Evolutionary conservation across 2,113 vertebrate genomes (phyloP), one percentile per base, ranked within the genome.

Genomic region (Theristicus caerulescens): DNA sequence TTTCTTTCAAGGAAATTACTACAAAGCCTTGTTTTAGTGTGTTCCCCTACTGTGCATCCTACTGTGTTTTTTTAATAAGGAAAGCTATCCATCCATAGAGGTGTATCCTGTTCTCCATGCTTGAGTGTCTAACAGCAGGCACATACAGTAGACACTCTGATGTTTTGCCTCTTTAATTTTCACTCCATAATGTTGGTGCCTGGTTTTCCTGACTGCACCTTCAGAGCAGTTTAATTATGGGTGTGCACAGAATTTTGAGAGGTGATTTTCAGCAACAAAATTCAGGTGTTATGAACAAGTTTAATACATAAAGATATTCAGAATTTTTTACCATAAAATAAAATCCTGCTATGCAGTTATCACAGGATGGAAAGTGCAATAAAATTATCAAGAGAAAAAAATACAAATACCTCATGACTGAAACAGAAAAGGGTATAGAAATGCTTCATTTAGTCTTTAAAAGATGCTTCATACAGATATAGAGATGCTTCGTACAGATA

Each of bases 61-160:
- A 98, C 98, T 99, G 99, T 98, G 98, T 97, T 98, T 98, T 99
- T 99, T 99, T 99, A 99, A 99, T 99, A 99, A 99, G 99, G 98
- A 99, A 99, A 99, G 98, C 98, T 99, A 99, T 98, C 98, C 99
- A 99, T 99, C 98, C 99, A 99, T 99, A 98, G 98, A 99, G 99
- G 99, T 99, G 98, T 99, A 99, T 99, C 99, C 98, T 99, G 99
- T 99, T 99, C 98, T 99, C 98, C 98, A 99, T 99, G 99, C 99
- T 99, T 98, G 98, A 99, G 98, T 98, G 98, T 99, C 97, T 98
- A 98, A 95, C 98, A 98, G 98, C 98, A 97, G 98, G 98, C 97
- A 98, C 96, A 98, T 98, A 98, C 94, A 98, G 97, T 97, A 98
- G 98, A 98, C 96, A 98, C 97, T 98, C 47, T 51, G 91, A 98